Evolutionary conservation across 2,797 vertebrate species (phyloP), one percentile per base, ranked within the genome.

Genomic region (Peromyscus aztecus): DNA sequence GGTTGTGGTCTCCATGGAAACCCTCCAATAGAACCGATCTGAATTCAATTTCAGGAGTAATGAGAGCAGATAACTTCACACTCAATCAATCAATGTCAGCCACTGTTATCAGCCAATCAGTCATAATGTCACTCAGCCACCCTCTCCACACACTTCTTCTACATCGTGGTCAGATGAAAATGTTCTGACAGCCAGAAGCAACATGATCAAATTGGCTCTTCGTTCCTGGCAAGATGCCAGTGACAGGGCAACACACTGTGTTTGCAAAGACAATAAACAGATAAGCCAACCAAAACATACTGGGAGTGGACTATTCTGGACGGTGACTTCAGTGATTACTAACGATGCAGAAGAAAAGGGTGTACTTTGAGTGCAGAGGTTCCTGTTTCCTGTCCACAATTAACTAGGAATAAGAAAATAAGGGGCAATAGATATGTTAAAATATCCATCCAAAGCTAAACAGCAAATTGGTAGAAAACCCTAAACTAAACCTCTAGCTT

Each of bases 31-130:
- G 97, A 98, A 98, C 98, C 98, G 98, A 98, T 98, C 98, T 98
- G 98, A 98, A 99, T 99, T 98, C 98, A 98, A 98, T 99, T 98
- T 98, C 96, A 97, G 97, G 98, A 99, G 98, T 99, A 99, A 99
- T 98, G 97, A 98, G 98, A 98, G 97, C 96, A 98, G 98, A 99
- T 98, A 98, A 97, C 97, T 98, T 98, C 97, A 97, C 97, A 97
- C 96, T 98, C 98, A 98, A 99, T 99, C 98, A 98, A 95, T 99
- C 99, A 98, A 98, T 99, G 99, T 98, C 99, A 98, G 96, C 59
- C 69, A 31, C 97, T 73, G 98, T 98, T 98, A 98, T 98, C 98
- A 99, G 98, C 98, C 99, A 99, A 99, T 98, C 98, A 97, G 98
- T 98, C 99, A 99, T 97, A 97, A 98, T 98, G 98, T 98, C 98